Evolutionary conservation across 2,113 vertebrate species (phyloP), one percentile per base, ranked within the genome.

Genomic region (Chloropsis cyanopogon): DNA sequence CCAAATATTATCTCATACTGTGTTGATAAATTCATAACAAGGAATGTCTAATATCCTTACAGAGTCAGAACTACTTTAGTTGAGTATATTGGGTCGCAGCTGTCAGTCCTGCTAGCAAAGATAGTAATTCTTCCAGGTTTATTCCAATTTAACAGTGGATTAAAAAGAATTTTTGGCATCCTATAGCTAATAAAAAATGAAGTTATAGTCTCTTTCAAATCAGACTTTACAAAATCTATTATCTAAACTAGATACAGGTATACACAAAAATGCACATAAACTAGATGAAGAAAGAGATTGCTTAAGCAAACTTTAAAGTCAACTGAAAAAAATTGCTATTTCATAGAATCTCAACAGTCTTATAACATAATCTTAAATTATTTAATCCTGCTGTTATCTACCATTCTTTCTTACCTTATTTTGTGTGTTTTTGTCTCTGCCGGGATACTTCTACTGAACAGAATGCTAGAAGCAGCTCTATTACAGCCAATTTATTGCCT

Each of bases 401-500:
- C 18, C 28, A 33, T 17, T 81, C 35, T 71, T 57, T 10, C 95
- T 97, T 97, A 97, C 95, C 96, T 93, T 92, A 31, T 26, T 78
- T 82, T 77, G 46, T 29, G 19, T 81, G 53, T 0, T 92, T 46
- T 29, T 50, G 39, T 46, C 76, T 66, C 80, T 69, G 35, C 39
- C 93, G 60, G 53, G 46, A 47, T 60, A 65, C 64, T 94, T 70
- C 82, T 56, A 70, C 68, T 50, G 44, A 75, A 82, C 11, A 57
- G 83, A 93, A 57, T 91, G 84, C 33, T 64, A 66, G 53, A 76
- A 84, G 60, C 49, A 82, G 83, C 77, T 93, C 66, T 86, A 70
- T 47, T 85, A 47, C 92, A 35, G 77, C 41, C 56, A 42, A 96
- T 97, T 97, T 97, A 96, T 96, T 93, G 88, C 41, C 61, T 65